Evolutionary conservation across 2,888 invertebrate genomes (phyloP).

Genomic region (Aethes cnicana): DNA sequence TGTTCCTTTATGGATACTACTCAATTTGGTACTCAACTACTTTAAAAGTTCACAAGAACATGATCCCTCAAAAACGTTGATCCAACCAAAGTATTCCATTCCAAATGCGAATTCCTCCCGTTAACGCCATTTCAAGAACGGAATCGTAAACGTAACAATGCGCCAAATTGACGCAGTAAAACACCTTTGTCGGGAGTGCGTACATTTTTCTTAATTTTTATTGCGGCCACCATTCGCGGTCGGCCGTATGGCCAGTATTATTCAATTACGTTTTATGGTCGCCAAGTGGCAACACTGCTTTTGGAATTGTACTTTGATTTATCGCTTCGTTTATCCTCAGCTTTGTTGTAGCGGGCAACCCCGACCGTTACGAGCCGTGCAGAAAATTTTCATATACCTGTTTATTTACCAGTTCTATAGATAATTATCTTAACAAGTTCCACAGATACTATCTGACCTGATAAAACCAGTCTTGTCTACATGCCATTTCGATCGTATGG

Average conservation of each 20-base stretch:
- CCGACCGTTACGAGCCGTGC: constrained; percentile 39
- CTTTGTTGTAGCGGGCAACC: constrained; percentile 53
- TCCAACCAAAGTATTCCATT: no score
- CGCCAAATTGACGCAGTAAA: constrained; percentile 40
- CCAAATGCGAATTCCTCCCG: background rate
- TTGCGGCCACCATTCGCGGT: constrained; percentile 47
- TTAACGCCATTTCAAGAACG: constrained; percentile 3
- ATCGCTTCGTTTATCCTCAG: constrained; percentile 60
- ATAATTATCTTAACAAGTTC: no score
- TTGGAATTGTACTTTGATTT: constrained; percentile 65
- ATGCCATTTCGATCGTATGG: no score
- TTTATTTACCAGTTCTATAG: background rate
- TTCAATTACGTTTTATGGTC: constrained; percentile 73
- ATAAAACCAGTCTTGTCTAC: no score
- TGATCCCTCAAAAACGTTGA: no score
- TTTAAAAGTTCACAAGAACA: no score
- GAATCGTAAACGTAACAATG: constrained; percentile 38
- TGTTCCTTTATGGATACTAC: no score
- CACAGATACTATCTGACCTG: no score
- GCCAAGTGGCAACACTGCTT: constrained; percentile 59
- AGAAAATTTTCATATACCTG: constrained; percentile 9
- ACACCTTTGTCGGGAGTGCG: constrained; percentile 36
- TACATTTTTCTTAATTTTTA: constrained; percentile 53
- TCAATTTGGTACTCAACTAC: no score
- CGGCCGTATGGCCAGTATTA: constrained; percentile 50